Conservation (phyloP, 64 coral and sea anemone genomes). For the Porites lutea region DNA sequence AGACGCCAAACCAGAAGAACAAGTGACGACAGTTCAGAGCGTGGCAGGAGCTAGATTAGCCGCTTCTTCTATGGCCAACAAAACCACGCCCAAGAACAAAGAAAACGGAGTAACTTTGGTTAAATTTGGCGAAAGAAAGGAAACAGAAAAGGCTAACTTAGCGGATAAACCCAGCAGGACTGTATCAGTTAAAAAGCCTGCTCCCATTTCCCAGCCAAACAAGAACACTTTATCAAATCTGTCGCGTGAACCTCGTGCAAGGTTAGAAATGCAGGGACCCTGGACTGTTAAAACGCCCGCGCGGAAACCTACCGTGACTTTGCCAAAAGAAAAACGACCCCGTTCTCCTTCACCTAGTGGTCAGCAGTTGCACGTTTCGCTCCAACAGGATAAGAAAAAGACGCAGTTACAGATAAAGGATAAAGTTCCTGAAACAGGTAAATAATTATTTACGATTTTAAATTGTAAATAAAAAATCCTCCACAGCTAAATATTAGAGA, state of each 20-base stretch:
- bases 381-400: not conserved
- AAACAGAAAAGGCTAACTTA: not conserved
- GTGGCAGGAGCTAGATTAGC: not conserved
- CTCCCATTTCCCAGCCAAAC: not conserved
- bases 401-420: not conserved
- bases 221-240: not conserved
- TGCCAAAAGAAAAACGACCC: not conserved
- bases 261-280: too few species aligned
- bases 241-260: too few species aligned
- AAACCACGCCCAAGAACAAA: not conserved
- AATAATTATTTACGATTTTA: not conserved
- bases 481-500: too few species aligned
- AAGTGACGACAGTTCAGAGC: not conserved
- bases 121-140: not conserved
- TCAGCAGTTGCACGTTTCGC: not conserved
- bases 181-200: not conserved
- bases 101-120: not conserved
- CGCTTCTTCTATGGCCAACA: not conserved
- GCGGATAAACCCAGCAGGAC: too few species aligned
- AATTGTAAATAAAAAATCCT: too few species aligned
- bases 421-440: not conserved
- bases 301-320: not conserved
- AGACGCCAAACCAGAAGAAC: not conserved
- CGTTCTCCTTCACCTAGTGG: not conserved
- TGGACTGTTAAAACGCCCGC: not conserved